Percentiles rank a stretch among this genome's conserved stretches.
Conservation (phyloP, 1,140 invertebrate species). For the Drosophila kohkoa region DNA sequence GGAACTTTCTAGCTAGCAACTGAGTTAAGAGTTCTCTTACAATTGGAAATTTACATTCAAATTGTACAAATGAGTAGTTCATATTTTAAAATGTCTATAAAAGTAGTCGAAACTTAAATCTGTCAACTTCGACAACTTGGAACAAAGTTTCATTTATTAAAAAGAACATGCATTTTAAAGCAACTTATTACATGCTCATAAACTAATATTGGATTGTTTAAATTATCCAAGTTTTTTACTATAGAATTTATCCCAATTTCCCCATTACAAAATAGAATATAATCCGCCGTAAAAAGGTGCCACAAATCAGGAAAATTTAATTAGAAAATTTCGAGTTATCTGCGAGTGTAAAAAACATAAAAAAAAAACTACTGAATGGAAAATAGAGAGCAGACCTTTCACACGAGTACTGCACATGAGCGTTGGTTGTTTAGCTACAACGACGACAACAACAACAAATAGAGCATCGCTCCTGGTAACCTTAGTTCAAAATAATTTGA, state of each 20-base stretch:
- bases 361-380: slow-evolving; percentile 38
- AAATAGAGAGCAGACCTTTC: slow-evolving; percentile 37
- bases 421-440: slow-evolving; percentile 12
- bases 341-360: slow-evolving; percentile 15
- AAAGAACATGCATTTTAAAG: too few relatives aligned
- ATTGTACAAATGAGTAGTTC: too few relatives aligned
- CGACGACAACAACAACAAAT: slow-evolving; percentile 18
- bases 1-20: too few relatives aligned
- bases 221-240: too few relatives aligned
- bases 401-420: slow-evolving; percentile 48
- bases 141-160: too few relatives aligned
- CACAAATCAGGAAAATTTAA: slow-evolving; percentile 52
- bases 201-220: background rate
- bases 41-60: too few relatives aligned
- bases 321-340: slow-evolving; percentile 39
- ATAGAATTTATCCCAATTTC: background rate
- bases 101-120: too few relatives aligned
- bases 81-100: too few relatives aligned
- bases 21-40: too few relatives aligned
- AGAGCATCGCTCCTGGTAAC: slow-evolving; percentile 7
- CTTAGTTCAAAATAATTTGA: slow-evolving; percentile 67
- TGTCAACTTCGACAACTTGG: too few relatives aligned
- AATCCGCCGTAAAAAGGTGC: slow-evolving; percentile 17
- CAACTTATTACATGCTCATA: background rate
- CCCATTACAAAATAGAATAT: background rate